These are phyloP conservation scores for Diadumene lineata DNA, from an alignment of 92 coral and sea anemone genomes.

Conservation along the genomic window DNA sequence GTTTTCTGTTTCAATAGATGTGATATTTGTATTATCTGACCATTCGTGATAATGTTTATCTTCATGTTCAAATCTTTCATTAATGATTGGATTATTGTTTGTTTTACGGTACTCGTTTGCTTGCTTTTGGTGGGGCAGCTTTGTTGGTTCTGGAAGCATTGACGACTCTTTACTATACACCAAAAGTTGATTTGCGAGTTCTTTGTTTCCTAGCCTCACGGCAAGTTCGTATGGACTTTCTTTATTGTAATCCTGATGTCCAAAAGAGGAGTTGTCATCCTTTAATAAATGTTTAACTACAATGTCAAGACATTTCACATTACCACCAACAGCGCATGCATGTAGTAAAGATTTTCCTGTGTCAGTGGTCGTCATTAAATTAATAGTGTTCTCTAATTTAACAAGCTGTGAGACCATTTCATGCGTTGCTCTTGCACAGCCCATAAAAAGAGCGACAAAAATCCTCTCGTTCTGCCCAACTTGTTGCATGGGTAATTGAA, in stretches of 20 bases:
- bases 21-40: constrained; percentile 1
- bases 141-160: neutral
- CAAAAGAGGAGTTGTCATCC: constrained; percentile 34
- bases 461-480: constrained; percentile 68
- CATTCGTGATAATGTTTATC: constrained; percentile 23
- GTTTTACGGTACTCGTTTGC: constrained; percentile 23
- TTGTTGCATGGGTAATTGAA: constrained; percentile 83
- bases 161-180: constrained; percentile 27
- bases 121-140: constrained; percentile 41
- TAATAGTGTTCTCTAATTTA: constrained; percentile 32
- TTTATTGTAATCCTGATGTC: constrained; percentile 46
- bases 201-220: constrained; percentile 41
- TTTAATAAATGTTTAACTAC: constrained; percentile 55
- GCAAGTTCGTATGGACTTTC: constrained; percentile 71
- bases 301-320: constrained; percentile 52
- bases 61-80: constrained; percentile 31
- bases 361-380: constrained; percentile 43
- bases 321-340: constrained; percentile 71
- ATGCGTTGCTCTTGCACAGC: constrained; percentile 64
- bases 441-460: constrained; percentile 73
- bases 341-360: constrained; percentile 69
- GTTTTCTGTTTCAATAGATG: neutral
- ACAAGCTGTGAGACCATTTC: constrained; percentile 41
- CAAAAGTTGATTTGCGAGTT: constrained; percentile 49
- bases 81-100: constrained; percentile 21